Evolutionary conservation across 37 sponge, comb jelly and placozoan genomes (phyloP).

Genomic region (Aplysina aerophoba): DNA sequence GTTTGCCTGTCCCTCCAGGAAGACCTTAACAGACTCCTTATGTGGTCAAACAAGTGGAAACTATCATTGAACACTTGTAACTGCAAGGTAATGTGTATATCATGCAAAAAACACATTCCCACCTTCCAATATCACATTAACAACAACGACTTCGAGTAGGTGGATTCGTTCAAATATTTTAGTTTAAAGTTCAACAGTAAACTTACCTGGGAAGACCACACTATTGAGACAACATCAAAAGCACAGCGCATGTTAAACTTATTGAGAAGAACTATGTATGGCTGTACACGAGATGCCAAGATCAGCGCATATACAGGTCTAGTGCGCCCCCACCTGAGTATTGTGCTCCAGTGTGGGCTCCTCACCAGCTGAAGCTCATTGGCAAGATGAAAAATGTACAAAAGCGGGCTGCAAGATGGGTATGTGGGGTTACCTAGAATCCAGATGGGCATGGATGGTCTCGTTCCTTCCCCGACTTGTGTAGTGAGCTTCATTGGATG

Average conservation of each 20-base stretch:
- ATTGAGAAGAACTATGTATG: slow-evolving; percentile 10
- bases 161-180: not conserved
- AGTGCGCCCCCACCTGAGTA: too few relatives aligned
- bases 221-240: not conserved
- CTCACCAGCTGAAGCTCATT: too few relatives aligned
- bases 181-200: not conserved
- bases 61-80: not conserved
- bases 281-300: too few relatives aligned
- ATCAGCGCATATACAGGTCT: too few relatives aligned
- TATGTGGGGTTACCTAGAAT: too few relatives aligned
- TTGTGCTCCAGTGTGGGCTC: too few relatives aligned
- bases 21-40: not conserved
- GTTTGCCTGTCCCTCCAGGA: slow-evolving; percentile 1
- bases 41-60: slow-evolving; percentile 2
- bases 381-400: too few relatives aligned
- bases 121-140: not conserved
- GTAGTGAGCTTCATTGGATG: too few relatives aligned
- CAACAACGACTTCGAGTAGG: not conserved
- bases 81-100: slow-evolving; percentile 14
- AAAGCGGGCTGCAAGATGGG: too few relatives aligned
- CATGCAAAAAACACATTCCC: not conserved
- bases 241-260: not conserved
- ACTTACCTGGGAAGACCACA: not conserved
- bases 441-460: too few relatives aligned
- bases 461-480: too few relatives aligned